Conservation (phyloP, 1,140 invertebrate genomes). For the Leptinotarsa defecta region DNA sequence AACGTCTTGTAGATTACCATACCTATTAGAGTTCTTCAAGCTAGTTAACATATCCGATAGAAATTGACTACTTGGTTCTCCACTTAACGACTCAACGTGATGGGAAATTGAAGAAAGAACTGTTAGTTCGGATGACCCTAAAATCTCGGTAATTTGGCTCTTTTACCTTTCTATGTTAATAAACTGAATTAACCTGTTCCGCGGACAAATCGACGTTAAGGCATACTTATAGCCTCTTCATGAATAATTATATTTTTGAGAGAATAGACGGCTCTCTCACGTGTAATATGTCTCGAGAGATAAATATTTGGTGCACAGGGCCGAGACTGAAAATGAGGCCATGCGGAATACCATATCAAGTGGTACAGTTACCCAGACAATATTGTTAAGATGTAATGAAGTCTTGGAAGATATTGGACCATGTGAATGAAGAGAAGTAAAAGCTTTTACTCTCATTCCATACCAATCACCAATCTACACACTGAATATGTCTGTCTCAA, state of each 20-base stretch:
- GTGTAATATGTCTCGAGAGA: background rate
- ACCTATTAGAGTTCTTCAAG: background rate
- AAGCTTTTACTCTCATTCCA: too few relatives aligned
- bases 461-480: too few relatives aligned
- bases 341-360: too few relatives aligned
- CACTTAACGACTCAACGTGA: background rate
- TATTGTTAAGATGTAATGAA: too few relatives aligned
- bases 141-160: conserved; percentile 19
- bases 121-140: conserved; percentile 23
- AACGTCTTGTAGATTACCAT: too few relatives aligned
- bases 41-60: conserved; percentile 2
- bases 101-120: conserved; percentile 17
- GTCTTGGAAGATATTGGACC: too few relatives aligned
- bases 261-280: background rate
- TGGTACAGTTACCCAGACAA: too few relatives aligned
- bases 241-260: background rate
- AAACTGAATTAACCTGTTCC: conserved; percentile 23
- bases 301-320: background rate
- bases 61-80: background rate
- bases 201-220: conserved; percentile 3
- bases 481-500: too few relatives aligned
- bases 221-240: background rate
- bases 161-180: conserved; percentile 24
- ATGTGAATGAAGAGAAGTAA: too few relatives aligned
- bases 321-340: background rate